These are phyloP conservation scores for Microcebus tavaratra DNA, from an alignment of 2,113 vertebrate species.

Conservation along the genomic window DNA sequence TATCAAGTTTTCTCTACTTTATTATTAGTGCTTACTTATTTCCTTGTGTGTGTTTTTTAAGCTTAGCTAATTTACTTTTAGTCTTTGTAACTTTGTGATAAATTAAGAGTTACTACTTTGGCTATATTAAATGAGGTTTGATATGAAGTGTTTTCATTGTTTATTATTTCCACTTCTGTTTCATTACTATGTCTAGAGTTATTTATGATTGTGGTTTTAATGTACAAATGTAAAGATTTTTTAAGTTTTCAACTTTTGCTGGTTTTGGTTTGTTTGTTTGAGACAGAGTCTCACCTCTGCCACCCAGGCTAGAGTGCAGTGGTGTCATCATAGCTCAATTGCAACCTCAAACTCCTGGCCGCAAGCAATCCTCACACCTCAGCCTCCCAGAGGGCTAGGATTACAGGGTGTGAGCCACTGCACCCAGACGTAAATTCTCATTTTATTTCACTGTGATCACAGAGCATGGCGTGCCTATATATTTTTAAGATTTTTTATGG, in stretches of 20 bases:
- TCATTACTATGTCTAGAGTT: background rate
- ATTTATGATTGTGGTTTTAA: background rate
- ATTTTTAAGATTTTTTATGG: background rate
- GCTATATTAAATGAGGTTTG: background rate
- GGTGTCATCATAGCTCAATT: no score
- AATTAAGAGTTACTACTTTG: background rate
- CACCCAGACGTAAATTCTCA: background rate
- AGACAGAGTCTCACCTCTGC: no score
- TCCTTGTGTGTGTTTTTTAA: background rate
- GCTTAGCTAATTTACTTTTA: slow-evolving; percentile 25
- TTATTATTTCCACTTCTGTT: background rate
- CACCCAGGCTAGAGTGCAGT: no score
- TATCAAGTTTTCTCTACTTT: background rate
- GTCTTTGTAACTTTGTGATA: background rate
- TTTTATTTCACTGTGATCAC: slow-evolving; percentile 1
- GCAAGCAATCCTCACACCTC: no score
- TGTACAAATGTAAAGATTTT: background rate
- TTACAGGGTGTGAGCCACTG: no score
- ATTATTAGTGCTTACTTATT: background rate
- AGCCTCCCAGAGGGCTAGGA: no score
- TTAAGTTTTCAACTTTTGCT: background rate
- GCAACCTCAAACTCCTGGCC: no score
- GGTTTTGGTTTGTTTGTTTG: no score
- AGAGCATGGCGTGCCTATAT: background rate
- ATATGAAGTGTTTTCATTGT: background rate